A percentile compares a stretch with the other conserved stretches of the same genome.
These are phyloP conservation scores for Calidris pygmaea DNA, from an alignment of 2,113 vertebrate species.

Conservation along the genomic window DNA sequence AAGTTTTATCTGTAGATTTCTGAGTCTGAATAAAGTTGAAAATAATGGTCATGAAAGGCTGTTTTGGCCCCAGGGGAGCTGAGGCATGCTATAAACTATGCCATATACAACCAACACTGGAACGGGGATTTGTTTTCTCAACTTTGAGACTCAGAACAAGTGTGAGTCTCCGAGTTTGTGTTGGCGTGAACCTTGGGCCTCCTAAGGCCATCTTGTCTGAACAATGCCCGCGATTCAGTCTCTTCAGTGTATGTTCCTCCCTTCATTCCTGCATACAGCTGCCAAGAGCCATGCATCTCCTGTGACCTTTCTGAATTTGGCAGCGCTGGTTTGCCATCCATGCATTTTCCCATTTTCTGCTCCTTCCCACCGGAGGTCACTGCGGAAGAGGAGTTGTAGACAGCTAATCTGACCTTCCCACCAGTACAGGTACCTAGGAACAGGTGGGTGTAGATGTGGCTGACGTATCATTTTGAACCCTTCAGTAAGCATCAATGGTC, in stretches of 20 bases:
- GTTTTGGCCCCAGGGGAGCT: not conserved
- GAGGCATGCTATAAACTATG: not conserved
- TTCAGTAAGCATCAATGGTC: not conserved
- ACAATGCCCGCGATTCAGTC: not conserved
- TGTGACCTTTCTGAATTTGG: not conserved
- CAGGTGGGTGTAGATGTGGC: not conserved
- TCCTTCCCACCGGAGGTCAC: slow-evolving; percentile 40
- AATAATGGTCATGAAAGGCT: not conserved
- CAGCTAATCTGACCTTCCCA: not conserved
- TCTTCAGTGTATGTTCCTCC: not conserved
- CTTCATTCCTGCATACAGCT: not conserved
- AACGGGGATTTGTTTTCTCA: slow-evolving; percentile 12
- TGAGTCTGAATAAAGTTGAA: not conserved
- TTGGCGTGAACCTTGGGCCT: not conserved
- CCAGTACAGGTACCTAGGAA: not conserved
- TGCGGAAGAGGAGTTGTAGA: not conserved
- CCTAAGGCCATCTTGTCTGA: slow-evolving; percentile 6
- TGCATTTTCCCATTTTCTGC: not conserved
- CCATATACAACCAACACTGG: not conserved
- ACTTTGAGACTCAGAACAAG: slow-evolving; percentile 8
- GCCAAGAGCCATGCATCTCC: not conserved
- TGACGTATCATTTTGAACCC: not conserved
- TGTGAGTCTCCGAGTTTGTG: not conserved
- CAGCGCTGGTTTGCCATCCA: not conserved
- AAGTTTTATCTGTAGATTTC: not conserved